phyloP scores from a whole-genome alignment of 92 coral and sea anemone genomes.

The Umimayanthus kanabou region DNA sequence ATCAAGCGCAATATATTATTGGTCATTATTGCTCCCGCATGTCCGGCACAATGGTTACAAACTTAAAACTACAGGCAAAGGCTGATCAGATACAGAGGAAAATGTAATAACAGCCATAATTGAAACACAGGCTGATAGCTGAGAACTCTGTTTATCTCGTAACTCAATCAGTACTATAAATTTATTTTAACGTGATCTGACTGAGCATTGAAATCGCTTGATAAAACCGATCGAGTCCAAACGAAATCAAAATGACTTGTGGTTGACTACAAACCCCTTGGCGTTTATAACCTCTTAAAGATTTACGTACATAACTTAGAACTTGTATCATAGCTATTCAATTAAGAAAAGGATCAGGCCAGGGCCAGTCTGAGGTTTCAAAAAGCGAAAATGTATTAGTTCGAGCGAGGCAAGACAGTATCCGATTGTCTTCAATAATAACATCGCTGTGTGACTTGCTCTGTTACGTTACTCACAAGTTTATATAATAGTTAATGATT shows the following conservation, averaged over 20 bases:
- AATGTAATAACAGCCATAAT: background rate
- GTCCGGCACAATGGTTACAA: too few relatives aligned
- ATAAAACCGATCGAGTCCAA: background rate
- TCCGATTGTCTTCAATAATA: background rate
- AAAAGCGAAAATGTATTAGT: conserved; percentile 1
- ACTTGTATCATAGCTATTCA: background rate
- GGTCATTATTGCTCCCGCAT: too few relatives aligned
- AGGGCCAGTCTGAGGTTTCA: background rate
- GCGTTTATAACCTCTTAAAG: too few relatives aligned
- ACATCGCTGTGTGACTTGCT: background rate
- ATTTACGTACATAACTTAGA: background rate
- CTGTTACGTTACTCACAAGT: background rate
- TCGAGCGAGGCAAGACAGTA: conserved; percentile 15
- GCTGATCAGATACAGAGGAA: background rate
- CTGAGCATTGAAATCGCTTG: background rate
- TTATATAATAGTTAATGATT: background rate
- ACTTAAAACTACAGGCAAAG: background rate
- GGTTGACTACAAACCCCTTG: background rate
- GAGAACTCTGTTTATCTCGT: background rate
- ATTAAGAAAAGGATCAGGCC: background rate
- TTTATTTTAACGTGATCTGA: too few relatives aligned
- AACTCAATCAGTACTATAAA: background rate
- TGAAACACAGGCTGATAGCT: too few relatives aligned
- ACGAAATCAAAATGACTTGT: background rate
- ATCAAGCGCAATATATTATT: background rate